These are phyloP conservation scores for Pseudorhiza aurosa DNA, from an alignment of 30 jellyfish, hydroid and myxozoan species.

Conservation along the genomic window DNA sequence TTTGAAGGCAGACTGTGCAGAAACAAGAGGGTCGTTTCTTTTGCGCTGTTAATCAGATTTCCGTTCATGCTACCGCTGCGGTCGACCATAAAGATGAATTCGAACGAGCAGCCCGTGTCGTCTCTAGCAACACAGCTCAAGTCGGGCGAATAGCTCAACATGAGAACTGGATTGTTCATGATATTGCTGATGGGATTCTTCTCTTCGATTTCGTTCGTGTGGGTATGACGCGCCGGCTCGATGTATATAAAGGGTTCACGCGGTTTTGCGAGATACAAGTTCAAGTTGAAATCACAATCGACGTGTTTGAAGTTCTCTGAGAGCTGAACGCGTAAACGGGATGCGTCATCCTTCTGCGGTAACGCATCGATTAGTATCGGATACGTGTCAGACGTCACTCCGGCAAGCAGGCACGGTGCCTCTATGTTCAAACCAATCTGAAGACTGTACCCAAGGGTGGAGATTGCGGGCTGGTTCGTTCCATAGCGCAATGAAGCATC, in stretches of 20 bases:
- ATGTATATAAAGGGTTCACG: slow-evolving; percentile 91
- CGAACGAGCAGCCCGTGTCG: slow-evolving; percentile 47
- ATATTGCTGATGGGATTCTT: slow-evolving; percentile 85
- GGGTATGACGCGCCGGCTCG: slow-evolving; percentile 84
- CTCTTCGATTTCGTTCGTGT: slow-evolving; percentile 68
- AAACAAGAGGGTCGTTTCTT: slow-evolving; percentile 72
- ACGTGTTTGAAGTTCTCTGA: slow-evolving; percentile 83
- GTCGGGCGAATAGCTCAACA: slow-evolving; percentile 96
- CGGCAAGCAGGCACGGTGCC: slow-evolving; percentile 97
- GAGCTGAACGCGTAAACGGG: slow-evolving; percentile 82
- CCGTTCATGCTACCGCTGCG: slow-evolving; percentile 89
- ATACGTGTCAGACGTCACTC: slow-evolving; percentile 89
- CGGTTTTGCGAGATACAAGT: slow-evolving; percentile 78
- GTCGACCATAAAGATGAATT: slow-evolving; percentile 87
- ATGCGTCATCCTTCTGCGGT: slow-evolving; percentile 84
- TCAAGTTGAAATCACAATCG: slow-evolving; percentile 68
- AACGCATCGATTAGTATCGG: slow-evolving; percentile 88
- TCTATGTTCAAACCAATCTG: slow-evolving; percentile 81
- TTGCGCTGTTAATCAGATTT: slow-evolving; percentile 56
- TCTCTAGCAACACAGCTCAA: slow-evolving; percentile 38
- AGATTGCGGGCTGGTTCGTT: slow-evolving; percentile 60
- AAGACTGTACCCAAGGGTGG: slow-evolving; percentile 90
- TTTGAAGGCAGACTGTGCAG: slow-evolving; percentile 84
- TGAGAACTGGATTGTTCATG: slow-evolving; percentile 87
- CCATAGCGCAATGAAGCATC: background rate